These are phyloP conservation scores for Ophraella communa DNA, from an alignment of 2,888 invertebrate genomes.

Conservation along the genomic window DNA sequence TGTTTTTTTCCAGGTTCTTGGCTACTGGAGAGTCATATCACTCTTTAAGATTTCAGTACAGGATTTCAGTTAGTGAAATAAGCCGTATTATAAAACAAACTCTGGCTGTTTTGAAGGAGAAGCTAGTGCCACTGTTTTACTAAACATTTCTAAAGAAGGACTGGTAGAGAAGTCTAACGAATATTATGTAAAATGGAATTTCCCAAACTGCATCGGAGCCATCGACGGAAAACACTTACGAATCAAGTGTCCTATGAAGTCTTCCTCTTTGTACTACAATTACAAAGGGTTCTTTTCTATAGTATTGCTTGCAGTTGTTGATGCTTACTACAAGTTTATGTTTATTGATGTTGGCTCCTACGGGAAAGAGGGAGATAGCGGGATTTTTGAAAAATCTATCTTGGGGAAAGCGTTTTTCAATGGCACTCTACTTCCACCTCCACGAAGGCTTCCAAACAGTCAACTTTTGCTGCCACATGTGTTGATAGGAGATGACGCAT, in stretches of 20 bases:
- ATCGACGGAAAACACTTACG: conserved; percentile 41
- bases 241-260: conserved; percentile 30
- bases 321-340: conserved; percentile 30
- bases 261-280: no score
- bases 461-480: conserved; percentile 34
- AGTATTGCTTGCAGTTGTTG: conserved; percentile 34
- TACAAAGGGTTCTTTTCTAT: no score
- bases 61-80: conserved; percentile 24
- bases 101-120: conserved; percentile 32
- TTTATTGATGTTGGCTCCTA: conserved; percentile 26
- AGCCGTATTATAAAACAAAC: conserved; percentile 29
- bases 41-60: conserved; percentile 36
- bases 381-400: conserved; percentile 34
- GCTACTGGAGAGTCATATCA: conserved; percentile 34
- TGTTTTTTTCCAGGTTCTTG: conserved; percentile 2
- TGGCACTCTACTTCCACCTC: conserved; percentile 34
- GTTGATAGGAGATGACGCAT: conserved; percentile 43
- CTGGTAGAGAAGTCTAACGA: conserved; percentile 27
- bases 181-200: no score
- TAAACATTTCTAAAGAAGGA: conserved; percentile 27
- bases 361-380: conserved; percentile 35
- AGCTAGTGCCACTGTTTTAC: conserved; percentile 30
- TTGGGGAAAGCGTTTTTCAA: conserved; percentile 37
- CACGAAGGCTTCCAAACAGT: conserved; percentile 38
- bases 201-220: conserved; percentile 34